phyloP scores from a whole-genome alignment of 1,140 invertebrate genomes.

The Hesperophylax magnus region DNA sequence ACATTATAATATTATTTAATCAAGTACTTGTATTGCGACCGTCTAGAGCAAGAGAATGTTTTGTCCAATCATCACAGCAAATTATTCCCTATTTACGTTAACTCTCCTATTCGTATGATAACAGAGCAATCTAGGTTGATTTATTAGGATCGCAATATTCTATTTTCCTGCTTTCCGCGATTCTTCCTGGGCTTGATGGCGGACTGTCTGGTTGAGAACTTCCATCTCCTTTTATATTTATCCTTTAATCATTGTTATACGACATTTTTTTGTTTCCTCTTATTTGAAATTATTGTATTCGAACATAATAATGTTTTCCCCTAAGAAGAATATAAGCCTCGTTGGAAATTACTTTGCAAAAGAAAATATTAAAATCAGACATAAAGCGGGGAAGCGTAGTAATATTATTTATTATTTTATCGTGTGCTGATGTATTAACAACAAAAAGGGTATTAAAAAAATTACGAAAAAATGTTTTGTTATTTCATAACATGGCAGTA shows the following conservation, averaged over 20 bases:
- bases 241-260: slow-evolving; percentile 35
- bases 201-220: slow-evolving; percentile 29
- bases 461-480: too few relatives aligned
- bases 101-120: slow-evolving; percentile 41
- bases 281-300: slow-evolving; percentile 37
- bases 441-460: neutral
- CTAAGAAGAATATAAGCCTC: slow-evolving; percentile 16
- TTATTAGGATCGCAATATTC: slow-evolving; percentile 38
- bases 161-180: slow-evolving; percentile 9
- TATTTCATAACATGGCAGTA: too few relatives aligned
- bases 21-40: slow-evolving; percentile 15
- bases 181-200: slow-evolving; percentile 7
- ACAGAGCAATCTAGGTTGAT: slow-evolving; percentile 33
- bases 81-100: slow-evolving; percentile 41
- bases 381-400: neutral
- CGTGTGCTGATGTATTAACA: neutral
- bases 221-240: slow-evolving; percentile 40
- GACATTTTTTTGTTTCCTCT: slow-evolving; percentile 29
- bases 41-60: slow-evolving; percentile 7
- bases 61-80: slow-evolving; percentile 33
- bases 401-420: neutral
- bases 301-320: slow-evolving; percentile 30
- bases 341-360: slow-evolving; percentile 21
- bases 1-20: slow-evolving; percentile 35
- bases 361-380: slow-evolving; percentile 32